Conservation (phyloP, 2,113 vertebrate species). For the Nothocercus nigrocapillus region DNA sequence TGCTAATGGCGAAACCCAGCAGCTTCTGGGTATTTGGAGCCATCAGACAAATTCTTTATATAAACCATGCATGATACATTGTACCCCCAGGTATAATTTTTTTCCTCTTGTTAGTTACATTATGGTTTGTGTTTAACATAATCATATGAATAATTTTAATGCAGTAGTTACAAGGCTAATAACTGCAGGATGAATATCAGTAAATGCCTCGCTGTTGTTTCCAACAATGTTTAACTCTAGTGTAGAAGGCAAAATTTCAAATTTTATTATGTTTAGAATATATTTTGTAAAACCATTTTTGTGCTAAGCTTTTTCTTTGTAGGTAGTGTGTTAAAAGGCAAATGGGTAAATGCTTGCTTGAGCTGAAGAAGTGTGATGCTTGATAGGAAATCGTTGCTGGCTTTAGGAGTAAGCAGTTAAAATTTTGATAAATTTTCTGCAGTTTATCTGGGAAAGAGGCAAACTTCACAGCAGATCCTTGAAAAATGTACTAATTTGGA, state of each 20-base stretch:
- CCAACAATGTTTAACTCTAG: background rate
- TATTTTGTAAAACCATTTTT: background rate
- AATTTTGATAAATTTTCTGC: background rate
- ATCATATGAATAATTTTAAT: background rate
- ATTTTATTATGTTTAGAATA: background rate
- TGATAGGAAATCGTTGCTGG: background rate
- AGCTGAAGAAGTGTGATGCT: background rate
- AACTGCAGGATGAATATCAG: background rate
- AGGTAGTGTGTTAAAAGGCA: background rate
- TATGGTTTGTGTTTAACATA: accelerated
- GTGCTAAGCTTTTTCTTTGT: background rate
- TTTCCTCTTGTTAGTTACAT: background rate
- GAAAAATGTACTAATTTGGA: background rate
- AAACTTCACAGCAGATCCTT: background rate
- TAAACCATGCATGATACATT: background rate
- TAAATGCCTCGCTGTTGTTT: background rate
- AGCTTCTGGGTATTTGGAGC: background rate
- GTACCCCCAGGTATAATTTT: background rate
- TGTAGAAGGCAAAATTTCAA: background rate
- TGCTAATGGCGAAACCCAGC: background rate
- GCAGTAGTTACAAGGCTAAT: background rate
- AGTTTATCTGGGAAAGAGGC: background rate
- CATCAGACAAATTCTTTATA: background rate
- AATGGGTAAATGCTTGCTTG: background rate
- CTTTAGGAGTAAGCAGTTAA: background rate